Percentiles rank a stretch among this genome's conserved stretches.
Evolutionary conservation across 2,797 vertebrate species (phyloP).

Genomic region (Trachurus trachurus): DNA sequence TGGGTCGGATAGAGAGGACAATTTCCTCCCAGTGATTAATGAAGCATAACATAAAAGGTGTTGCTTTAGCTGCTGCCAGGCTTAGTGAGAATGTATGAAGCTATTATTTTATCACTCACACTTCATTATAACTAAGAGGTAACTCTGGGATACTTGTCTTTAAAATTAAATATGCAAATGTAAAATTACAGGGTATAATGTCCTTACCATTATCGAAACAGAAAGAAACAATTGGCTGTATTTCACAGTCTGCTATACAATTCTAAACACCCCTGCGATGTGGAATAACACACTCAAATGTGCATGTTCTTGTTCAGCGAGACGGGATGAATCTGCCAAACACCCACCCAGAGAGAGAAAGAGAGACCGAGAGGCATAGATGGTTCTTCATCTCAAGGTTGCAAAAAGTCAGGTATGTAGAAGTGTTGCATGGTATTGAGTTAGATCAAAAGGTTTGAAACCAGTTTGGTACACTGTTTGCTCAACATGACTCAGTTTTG

Average conservation of each 20-base stretch:
- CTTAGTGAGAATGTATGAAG: neutral
- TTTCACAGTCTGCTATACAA: slow-evolving; percentile 21
- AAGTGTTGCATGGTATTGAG: neutral
- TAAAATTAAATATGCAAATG: neutral
- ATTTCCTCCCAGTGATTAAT: slow-evolving; percentile 39
- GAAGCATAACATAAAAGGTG: slow-evolving; percentile 23
- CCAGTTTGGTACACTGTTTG: neutral
- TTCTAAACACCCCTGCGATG: neutral
- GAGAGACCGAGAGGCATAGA: neutral
- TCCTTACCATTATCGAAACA: neutral
- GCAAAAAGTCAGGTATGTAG: neutral
- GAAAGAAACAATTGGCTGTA: slow-evolving; percentile 12
- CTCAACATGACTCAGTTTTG: neutral
- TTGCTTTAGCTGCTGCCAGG: slow-evolving; percentile 11
- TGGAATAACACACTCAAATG: slow-evolving; percentile 23
- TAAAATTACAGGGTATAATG: neutral
- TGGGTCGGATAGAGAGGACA: slow-evolving; percentile 39
- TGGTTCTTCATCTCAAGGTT: slow-evolving; percentile 5
- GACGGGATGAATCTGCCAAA: neutral
- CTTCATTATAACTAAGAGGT: neutral
- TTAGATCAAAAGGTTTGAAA: neutral
- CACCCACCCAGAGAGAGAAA: neutral
- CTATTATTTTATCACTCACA: slow-evolving; percentile 9
- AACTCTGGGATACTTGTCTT: neutral
- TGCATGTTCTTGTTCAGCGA: slow-evolving; percentile 14